Conservation (phyloP, 2,113 vertebrate species). For the Malaclemys terrapin region DNA sequence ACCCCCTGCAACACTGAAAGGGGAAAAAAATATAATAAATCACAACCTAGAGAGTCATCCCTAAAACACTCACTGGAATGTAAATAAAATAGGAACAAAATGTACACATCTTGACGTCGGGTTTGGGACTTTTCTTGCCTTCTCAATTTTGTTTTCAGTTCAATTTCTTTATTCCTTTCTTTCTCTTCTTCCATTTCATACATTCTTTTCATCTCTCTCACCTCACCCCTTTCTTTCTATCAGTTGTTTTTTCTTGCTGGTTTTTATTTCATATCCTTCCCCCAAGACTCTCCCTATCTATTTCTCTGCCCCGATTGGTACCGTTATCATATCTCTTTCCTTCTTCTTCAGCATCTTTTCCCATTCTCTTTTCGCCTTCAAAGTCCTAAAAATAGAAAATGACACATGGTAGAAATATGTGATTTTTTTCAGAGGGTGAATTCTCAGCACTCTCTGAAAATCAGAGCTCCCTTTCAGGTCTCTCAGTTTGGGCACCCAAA, state of each 20-base stretch:
- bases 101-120: neutral
- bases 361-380: constrained; percentile 51
- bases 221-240: constrained; percentile 16
- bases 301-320: constrained; percentile 40
- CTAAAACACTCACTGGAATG: constrained; percentile 58
- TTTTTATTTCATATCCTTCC: constrained; percentile 53
- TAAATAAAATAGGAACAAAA: constrained; percentile 55
- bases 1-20: constrained; percentile 25
- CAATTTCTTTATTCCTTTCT: constrained; percentile 53
- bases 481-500: neutral
- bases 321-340: constrained; percentile 53
- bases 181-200: constrained; percentile 47
- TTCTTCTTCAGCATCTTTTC: constrained; percentile 39
- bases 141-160: constrained; percentile 44
- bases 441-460: constrained; percentile 45
- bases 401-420: constrained; percentile 6
- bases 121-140: constrained; percentile 10
- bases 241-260: constrained; percentile 36
- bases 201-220: constrained; percentile 29
- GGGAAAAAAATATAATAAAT: constrained; percentile 66
- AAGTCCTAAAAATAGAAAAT: constrained; percentile 42
- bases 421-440: constrained; percentile 21
- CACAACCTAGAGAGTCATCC: constrained; percentile 68
- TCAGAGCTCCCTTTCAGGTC: constrained; percentile 21
- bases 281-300: constrained; percentile 59